phyloP scores from a whole-genome alignment of 1,140 invertebrate species.

The Caerostris darwini region DNA sequence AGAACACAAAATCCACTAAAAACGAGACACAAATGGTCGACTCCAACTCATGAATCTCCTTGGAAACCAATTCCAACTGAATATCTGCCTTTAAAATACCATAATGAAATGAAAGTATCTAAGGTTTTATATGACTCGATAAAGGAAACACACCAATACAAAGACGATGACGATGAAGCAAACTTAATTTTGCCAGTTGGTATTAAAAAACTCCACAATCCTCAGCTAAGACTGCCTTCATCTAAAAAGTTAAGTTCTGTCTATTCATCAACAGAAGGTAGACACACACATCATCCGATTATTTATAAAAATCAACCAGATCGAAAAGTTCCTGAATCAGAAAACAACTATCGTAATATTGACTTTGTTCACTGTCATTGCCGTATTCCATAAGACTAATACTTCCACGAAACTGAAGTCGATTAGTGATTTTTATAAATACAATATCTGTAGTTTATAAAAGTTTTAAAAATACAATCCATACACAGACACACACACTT shows the following conservation, averaged over 20 bases:
- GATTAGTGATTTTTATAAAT: no score
- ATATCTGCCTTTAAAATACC: constrained; percentile 33
- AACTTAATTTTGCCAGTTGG: constrained; percentile 35
- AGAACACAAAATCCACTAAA: not conserved
- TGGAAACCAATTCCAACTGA: constrained; percentile 45
- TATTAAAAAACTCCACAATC: constrained; percentile 58
- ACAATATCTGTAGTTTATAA: no score
- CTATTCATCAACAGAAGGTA: not conserved
- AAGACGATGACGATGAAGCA: not conserved
- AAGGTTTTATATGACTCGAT: not conserved
- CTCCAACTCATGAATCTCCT: constrained; percentile 12
- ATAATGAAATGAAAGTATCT: not conserved
- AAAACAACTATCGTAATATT: not conserved
- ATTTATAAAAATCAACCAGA: not conserved
- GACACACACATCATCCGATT: not conserved
- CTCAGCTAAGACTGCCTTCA: constrained; percentile 9
- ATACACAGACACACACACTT: no score
- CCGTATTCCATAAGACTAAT: not conserved
- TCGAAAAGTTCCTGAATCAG: not conserved
- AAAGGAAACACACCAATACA: not conserved
- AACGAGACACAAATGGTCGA: not conserved
- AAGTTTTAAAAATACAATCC: no score
- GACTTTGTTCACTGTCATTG: not conserved
- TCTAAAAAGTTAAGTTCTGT: not conserved
- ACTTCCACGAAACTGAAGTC: no score